Evolutionary conservation across 1,140 invertebrate species (phyloP).

Genomic region (Plodia interpunctella): DNA sequence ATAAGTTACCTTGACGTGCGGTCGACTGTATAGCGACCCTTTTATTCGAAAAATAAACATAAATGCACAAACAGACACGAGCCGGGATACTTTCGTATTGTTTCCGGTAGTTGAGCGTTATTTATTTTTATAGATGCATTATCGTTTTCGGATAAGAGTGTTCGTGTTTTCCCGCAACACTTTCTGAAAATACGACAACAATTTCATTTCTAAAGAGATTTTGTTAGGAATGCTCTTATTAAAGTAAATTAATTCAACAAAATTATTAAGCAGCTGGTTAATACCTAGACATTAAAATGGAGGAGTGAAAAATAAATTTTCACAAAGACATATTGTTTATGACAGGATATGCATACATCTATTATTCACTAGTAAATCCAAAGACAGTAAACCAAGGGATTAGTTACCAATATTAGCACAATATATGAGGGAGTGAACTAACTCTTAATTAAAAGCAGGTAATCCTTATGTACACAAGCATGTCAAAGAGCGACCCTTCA

Average conservation of each 20-base stretch:
- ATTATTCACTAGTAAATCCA: neutral
- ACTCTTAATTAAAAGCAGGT: slow-evolving; percentile 10
- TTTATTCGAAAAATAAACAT: neutral
- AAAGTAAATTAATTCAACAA: no score
- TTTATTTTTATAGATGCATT: slow-evolving; percentile 10
- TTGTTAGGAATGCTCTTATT: neutral
- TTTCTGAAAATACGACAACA: neutral
- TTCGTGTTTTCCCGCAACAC: neutral
- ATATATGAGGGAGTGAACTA: slow-evolving; percentile 5
- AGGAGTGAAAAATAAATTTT: no score
- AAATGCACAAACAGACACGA: slow-evolving; percentile 11
- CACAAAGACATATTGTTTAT: no score
- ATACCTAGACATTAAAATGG: no score
- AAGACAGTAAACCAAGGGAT: slow-evolving; percentile 6
- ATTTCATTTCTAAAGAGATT: neutral
- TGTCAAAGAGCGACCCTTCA: neutral
- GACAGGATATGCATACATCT: no score
- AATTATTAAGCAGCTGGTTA: no score
- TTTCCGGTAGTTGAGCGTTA: slow-evolving; percentile 9
- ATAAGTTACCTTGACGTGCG: no score
- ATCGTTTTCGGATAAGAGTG: neutral
- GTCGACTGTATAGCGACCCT: no score
- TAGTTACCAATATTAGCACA: neutral
- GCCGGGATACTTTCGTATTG: slow-evolving; percentile 9
- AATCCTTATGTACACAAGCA: slow-evolving; percentile 5